Evolutionary conservation across 2,888 invertebrate species (phyloP).

Genomic region (Ichneumoninae sp.): DNA sequence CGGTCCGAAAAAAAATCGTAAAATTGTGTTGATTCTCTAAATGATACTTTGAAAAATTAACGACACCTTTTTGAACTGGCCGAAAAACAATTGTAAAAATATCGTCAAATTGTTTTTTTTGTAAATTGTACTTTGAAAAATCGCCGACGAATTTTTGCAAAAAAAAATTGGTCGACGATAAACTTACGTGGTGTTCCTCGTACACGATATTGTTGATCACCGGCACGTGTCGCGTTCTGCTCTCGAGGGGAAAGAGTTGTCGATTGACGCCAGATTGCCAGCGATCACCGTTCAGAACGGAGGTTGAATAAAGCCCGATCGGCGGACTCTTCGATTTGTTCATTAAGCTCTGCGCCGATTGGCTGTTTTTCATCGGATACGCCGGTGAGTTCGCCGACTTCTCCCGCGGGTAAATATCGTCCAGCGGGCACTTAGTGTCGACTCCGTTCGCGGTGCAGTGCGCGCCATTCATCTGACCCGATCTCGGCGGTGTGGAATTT

Average conservation of each 20-base stretch:
- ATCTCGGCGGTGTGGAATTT: slow-evolving; percentile 12
- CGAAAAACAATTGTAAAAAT: no score
- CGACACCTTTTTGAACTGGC: not conserved
- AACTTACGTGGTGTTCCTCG: slow-evolving; percentile 78
- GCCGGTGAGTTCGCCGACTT: slow-evolving; percentile 3
- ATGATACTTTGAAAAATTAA: slow-evolving; percentile 16
- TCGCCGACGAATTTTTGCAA: not conserved
- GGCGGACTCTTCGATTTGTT: slow-evolving; percentile 45
- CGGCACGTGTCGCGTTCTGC: slow-evolving; percentile 74
- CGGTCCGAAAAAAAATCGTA: not conserved
- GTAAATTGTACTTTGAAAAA: slow-evolving; percentile 27
- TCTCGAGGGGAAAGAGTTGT: slow-evolving; percentile 78
- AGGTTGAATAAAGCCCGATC: slow-evolving; percentile 45
- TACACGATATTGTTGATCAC: slow-evolving; percentile 75
- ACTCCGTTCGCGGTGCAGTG: slow-evolving; percentile 5
- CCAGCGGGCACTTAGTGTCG: slow-evolving; percentile 54
- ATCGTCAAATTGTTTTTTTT: slow-evolving; percentile 13
- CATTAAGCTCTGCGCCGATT: slow-evolving; percentile 69
- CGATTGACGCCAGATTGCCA: slow-evolving; percentile 76
- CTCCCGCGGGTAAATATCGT: slow-evolving; percentile 60
- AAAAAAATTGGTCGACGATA: slow-evolving; percentile 15
- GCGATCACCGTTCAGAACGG: slow-evolving; percentile 43
- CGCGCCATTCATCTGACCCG: slow-evolving; percentile 36
- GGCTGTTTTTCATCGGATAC: slow-evolving; percentile 65
- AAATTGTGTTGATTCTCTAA: not conserved